phyloP scores from a whole-genome alignment of 2,888 invertebrate species.

The Tetragonisca angustula region DNA sequence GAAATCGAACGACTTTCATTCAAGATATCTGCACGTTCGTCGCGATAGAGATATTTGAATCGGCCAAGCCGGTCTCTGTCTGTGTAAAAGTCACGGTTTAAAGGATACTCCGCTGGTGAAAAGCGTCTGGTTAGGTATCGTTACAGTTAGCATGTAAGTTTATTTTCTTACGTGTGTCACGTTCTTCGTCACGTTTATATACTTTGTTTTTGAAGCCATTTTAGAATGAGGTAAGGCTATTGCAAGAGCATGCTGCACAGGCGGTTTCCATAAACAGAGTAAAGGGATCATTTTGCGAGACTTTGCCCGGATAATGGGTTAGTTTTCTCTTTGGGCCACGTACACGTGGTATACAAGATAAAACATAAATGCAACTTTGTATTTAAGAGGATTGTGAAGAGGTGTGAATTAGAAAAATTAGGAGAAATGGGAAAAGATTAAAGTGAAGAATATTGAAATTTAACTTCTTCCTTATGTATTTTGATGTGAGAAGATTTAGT shows the following conservation, averaged over 20 bases:
- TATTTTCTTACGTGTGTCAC: slow-evolving; percentile 41
- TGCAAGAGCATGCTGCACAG: neutral
- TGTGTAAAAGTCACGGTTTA: slow-evolving; percentile 29
- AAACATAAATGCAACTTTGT: neutral
- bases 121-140: slow-evolving; percentile 12
- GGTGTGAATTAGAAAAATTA: no score
- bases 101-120: neutral
- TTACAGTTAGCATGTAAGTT: slow-evolving; percentile 38
- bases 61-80: neutral
- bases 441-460: neutral
- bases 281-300: slow-evolving; percentile 5
- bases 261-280: slow-evolving; percentile 21
- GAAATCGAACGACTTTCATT: slow-evolving; percentile 28
- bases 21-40: slow-evolving; percentile 6
- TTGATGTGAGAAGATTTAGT: neutral
- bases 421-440: no score
- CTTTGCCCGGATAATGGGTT: slow-evolving; percentile 9
- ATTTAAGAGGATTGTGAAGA: neutral
- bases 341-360: slow-evolving; percentile 7
- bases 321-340: slow-evolving; percentile 1
- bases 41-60: slow-evolving; percentile 28
- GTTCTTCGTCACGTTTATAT: slow-evolving; percentile 18
- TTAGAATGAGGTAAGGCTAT: slow-evolving; percentile 37
- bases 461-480: neutral
- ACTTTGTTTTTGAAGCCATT: slow-evolving; percentile 35